A percentile compares a stretch with the other conserved stretches of the same genome.
Conservation (phyloP, 1,140 invertebrate genomes). For the Cotesia typhae region DNA sequence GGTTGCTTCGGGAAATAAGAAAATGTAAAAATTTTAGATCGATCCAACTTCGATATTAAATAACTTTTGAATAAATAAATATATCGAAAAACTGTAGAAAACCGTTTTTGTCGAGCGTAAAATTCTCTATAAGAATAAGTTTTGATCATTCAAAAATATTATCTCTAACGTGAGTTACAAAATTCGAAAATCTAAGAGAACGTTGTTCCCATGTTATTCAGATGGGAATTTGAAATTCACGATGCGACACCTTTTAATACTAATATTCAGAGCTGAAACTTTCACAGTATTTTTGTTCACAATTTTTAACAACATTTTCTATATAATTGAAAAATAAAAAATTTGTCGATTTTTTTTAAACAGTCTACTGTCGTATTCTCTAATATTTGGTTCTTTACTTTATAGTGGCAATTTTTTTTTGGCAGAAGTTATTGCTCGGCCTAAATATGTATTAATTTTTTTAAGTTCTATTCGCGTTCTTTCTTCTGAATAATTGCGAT, state of each 20-base stretch:
- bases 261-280: neutral
- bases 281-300: conserved; percentile 14
- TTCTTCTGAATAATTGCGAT: no score
- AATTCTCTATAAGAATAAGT: neutral
- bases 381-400: no score
- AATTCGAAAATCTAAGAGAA: conserved; percentile 13
- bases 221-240: no score
- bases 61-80: conserved; percentile 15
- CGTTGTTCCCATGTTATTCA: neutral
- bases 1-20: conserved; percentile 3
- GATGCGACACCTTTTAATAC: no score
- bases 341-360: conserved; percentile 6
- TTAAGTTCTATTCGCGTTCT: no score
- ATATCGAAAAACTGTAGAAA: conserved; percentile 1
- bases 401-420: no score
- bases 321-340: conserved; percentile 8
- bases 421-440: no score
- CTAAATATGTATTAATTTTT: no score
- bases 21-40: conserved; percentile 8
- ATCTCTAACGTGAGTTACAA: conserved; percentile 4
- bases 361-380: neutral
- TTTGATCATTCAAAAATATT: conserved; percentile 8
- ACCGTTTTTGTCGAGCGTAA: neutral
- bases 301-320: neutral
- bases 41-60: conserved; percentile 2